Base-by-base conservation (phyloP, 2,888 invertebrate species). In the Anagyrus pseudococci region DNA sequence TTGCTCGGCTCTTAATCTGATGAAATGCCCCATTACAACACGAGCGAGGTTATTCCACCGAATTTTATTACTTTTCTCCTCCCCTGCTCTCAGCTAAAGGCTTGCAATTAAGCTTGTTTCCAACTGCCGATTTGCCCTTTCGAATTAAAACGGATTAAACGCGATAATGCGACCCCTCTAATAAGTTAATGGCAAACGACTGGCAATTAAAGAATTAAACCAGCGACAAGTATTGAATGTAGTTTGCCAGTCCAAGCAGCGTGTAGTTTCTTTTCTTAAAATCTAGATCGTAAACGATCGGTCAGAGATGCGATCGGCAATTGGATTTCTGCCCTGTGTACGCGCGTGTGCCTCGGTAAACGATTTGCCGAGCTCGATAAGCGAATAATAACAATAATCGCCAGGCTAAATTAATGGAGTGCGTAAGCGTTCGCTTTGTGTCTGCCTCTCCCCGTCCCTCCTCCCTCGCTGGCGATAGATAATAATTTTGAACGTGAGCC, bases 391-490 rank as follows among this genome's bases (percentile, higher is more conserved):
- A 55, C 49, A 22, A 29, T 29, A 3, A 22, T 44, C 13, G 40
- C 15, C 4, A 37, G 10, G 13, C 13, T 37, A 13, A 22, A 54
- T 52, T 54, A 58, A 62, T 53, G 40, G 48, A 53, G 48, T 29
- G 48, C 43, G 25, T 54, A 56, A 58, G 26, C n/a, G 48, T 13
- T 7, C 10, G 41, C 57, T 50, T 52, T 47, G 29, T 41, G 41
- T 48, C 4, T 46, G 4, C n/a, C 3, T 15, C 1, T 15, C 15
- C 15, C 33, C 22, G 4, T 20, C 7, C 19, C 41, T 4, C n/a
- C 10, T 29, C 25, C 25, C 19, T 3, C 29, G 4, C 15, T n/a
- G n/a, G 23, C 23, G 4, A 46, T 19, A 41, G 40, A 43, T 29
- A 46, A 46, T 52, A 33, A 47, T 53, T 52, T 23, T 2, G 10